These are phyloP conservation scores for Drosophila paranaensis DNA, from an alignment of 2,888 invertebrate species.

Conservation along the genomic window DNA sequence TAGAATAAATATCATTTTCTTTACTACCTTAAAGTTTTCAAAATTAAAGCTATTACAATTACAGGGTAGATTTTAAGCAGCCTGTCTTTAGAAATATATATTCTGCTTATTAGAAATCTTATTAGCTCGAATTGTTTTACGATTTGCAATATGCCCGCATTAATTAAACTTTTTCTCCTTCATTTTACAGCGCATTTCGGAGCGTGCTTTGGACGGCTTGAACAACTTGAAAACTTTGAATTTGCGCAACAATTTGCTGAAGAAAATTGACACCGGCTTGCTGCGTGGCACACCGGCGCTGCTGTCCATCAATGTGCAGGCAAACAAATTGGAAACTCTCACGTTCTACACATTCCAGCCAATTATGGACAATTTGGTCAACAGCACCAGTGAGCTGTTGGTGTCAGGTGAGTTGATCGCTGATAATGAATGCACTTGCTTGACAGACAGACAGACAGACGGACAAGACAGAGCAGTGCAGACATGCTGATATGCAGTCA, in stretches of 20 bases:
- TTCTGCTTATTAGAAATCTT: too few species aligned
- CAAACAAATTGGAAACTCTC: constrained; percentile 91
- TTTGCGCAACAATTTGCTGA: constrained; percentile 91
- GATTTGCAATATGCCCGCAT: too few species aligned
- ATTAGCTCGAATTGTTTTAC: too few species aligned
- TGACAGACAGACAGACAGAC: constrained; percentile 24
- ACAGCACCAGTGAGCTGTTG: constrained; percentile 90
- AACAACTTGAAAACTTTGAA: constrained; percentile 89
- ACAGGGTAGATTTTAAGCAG: too few species aligned
- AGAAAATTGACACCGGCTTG: constrained; percentile 89
- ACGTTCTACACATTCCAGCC: constrained; percentile 90
- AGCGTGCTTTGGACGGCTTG: constrained; percentile 91
- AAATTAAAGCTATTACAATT: too few species aligned
- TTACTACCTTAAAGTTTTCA: too few species aligned
- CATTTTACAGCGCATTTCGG: constrained; percentile 88
- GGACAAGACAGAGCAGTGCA: not conserved
- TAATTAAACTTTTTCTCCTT: not conserved
- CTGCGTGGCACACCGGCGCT: constrained; percentile 90
- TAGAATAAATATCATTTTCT: too few species aligned
- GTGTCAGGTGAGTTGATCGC: constrained; percentile 88
- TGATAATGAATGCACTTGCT: constrained; percentile 23
- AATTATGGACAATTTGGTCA: constrained; percentile 91
- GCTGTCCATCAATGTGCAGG: constrained; percentile 90
- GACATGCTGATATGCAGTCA: constrained; percentile 18
- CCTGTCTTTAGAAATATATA: too few species aligned